Evolutionary conservation across 2,888 invertebrate genomes (phyloP).

Genomic region (Elmis aenea): DNA sequence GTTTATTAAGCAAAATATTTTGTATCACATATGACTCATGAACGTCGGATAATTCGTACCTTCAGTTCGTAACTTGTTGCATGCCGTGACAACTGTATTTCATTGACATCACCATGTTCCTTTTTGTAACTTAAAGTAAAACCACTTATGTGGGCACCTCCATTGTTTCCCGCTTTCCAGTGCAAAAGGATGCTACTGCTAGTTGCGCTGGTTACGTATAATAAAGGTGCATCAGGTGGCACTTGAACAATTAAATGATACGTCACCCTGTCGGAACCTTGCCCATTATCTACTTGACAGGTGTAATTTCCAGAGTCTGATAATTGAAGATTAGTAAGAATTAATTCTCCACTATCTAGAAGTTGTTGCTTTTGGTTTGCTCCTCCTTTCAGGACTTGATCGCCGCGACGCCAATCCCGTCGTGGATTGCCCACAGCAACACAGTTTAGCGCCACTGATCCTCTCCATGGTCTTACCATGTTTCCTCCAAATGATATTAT

Average conservation of each 20-base stretch:
- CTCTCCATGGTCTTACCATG: conserved; percentile 62
- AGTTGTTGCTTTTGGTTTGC: conserved; percentile 58
- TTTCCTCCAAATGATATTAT: conserved; percentile 68
- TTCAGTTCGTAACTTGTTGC: conserved; percentile 64
- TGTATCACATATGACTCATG: no score
- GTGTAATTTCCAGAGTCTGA: conserved; percentile 67
- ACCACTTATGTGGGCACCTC: conserved; percentile 64
- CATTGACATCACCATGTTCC: conserved; percentile 61
- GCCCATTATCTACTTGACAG: conserved; percentile 65
- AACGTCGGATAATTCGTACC: no score
- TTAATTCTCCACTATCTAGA: conserved; percentile 60
- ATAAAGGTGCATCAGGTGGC: conserved; percentile 67
- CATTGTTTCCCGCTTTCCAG: conserved; percentile 68
- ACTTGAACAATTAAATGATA: conserved; percentile 67
- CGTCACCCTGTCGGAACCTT: conserved; percentile 62
- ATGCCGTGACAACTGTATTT: conserved; percentile 60
- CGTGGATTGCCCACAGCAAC: conserved; percentile 62
- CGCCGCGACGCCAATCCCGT: conserved; percentile 61
- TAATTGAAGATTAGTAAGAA: conserved; percentile 59
- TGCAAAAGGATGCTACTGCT: conserved; percentile 68
- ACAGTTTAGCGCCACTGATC: conserved; percentile 59
- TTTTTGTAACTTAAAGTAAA: conserved; percentile 64
- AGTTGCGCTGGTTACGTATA: conserved; percentile 72
- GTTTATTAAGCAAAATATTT: no score
- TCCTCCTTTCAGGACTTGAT: conserved; percentile 54